Evolutionary conservation across 2,113 vertebrate species (phyloP).

Genomic region (Tetrax tetrax): DNA sequence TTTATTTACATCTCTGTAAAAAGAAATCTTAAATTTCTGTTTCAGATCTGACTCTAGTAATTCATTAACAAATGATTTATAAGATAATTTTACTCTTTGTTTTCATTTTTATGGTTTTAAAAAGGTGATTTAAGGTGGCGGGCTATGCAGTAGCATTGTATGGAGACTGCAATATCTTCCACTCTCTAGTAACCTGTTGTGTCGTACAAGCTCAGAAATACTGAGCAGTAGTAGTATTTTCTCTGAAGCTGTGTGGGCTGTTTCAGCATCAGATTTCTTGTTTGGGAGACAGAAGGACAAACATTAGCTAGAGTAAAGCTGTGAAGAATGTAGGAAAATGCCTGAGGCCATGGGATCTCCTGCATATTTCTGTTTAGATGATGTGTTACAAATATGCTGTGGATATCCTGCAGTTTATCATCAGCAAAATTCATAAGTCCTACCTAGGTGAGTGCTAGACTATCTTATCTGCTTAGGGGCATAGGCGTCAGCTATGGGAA

Average conservation of each 20-base stretch:
- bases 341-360: not conserved
- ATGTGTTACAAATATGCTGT: not conserved
- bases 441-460: not conserved
- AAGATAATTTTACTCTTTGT: not conserved
- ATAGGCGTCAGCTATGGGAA: not conserved
- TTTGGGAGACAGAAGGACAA: not conserved
- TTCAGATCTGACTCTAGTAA: not conserved
- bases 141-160: not conserved
- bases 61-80: not conserved
- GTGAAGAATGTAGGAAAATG: not conserved
- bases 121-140: not conserved
- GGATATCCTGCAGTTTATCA: not conserved
- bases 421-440: not conserved
- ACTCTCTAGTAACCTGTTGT: not conserved
- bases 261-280: not conserved
- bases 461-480: not conserved
- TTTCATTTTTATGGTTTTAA: not conserved
- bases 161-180: not conserved
- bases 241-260: not conserved
- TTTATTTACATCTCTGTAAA: not conserved
- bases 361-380: not conserved
- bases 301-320: not conserved
- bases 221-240: not conserved
- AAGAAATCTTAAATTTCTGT: not conserved
- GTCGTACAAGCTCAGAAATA: not conserved